These are phyloP conservation scores for Himalopsyche kuldschensis DNA, from an alignment of 2,888 invertebrate genomes.

Conservation along the genomic window DNA sequence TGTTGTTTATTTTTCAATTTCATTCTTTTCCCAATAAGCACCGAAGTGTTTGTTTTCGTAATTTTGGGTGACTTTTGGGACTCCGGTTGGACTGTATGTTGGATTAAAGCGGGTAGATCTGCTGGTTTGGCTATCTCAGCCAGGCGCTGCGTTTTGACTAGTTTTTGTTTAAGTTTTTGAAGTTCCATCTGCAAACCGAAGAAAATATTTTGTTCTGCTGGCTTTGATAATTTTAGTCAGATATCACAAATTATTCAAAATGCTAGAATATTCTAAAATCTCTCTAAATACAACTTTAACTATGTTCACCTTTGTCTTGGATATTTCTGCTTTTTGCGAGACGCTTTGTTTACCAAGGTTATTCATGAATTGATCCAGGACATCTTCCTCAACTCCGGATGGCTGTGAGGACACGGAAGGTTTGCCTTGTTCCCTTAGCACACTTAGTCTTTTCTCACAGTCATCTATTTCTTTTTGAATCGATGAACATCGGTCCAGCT, in stretches of 20 bases:
- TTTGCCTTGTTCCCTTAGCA: conserved; percentile 48
- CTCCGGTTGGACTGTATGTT: conserved; percentile 42
- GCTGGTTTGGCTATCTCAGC: conserved; percentile 76
- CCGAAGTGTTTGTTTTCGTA: conserved; percentile 25
- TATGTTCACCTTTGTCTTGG: conserved; percentile 54
- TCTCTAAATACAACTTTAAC: conserved; percentile 39
- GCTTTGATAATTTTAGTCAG: too few species aligned
- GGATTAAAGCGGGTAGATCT: conserved; percentile 57
- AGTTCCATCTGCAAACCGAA: conserved; percentile 60
- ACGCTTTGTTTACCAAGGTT: conserved; percentile 61
- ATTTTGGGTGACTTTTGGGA: conserved; percentile 27
- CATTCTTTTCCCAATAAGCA: conserved; percentile 37
- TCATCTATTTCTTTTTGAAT: conserved; percentile 59
- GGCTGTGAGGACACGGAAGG: conserved; percentile 45
- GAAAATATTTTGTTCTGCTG: too few species aligned
- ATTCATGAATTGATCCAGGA: conserved; percentile 83
- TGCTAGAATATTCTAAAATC: too few species aligned
- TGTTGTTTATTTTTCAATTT: conserved; percentile 43
- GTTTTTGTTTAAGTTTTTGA: conserved; percentile 68
- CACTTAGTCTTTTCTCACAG: conserved; percentile 51
- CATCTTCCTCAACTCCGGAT: conserved; percentile 60
- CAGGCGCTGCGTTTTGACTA: conserved; percentile 68
- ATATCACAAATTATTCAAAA: too few species aligned
- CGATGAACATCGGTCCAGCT: conserved; percentile 67
- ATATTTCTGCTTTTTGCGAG: conserved; percentile 68